These are phyloP conservation scores for Drosophila malerkotliana DNA, from an alignment of 1,140 invertebrate species.

Conservation along the genomic window DNA sequence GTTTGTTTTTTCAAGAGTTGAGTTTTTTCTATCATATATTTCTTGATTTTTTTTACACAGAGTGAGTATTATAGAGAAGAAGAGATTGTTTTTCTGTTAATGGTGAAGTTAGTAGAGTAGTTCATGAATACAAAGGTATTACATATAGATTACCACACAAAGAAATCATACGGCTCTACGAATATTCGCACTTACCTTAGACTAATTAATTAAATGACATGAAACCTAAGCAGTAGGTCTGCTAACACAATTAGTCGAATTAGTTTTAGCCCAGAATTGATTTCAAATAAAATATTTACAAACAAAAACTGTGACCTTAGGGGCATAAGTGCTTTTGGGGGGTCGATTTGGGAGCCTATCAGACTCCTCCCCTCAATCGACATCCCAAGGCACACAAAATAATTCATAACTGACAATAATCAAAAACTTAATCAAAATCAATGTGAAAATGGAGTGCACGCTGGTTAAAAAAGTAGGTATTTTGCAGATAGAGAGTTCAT, in stretches of 20 bases:
- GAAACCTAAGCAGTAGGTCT: conserved; percentile 54
- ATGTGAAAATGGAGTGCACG: conserved; percentile 52
- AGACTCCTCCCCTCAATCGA: no score
- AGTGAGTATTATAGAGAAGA: conserved; percentile 36
- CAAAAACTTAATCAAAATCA: conserved; percentile 30
- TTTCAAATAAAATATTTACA: conserved; percentile 7
- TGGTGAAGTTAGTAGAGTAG: conserved; percentile 28
- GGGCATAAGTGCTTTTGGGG: no score
- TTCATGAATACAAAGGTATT: conserved; percentile 63
- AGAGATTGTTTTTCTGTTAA: conserved; percentile 39
- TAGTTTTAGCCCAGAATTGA: conserved; percentile 47
- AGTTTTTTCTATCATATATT: neutral
- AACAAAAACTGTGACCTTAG: neutral
- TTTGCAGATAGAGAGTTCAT: conserved; percentile 19
- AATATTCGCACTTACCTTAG: conserved; percentile 69
- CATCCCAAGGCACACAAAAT: neutral
- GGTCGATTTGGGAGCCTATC: neutral
- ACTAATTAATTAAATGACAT: conserved; percentile 48
- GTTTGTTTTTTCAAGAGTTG: neutral
- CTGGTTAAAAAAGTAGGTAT: conserved; percentile 23
- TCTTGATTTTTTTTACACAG: neutral
- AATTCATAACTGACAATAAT: neutral
- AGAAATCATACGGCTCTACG: conserved; percentile 42
- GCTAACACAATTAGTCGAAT: conserved; percentile 52
- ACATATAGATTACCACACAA: conserved; percentile 69